Percentiles rank a stretch among this genome's conserved stretches.
Conservation (phyloP, 2,888 invertebrate species). For the Cristatella mucedo region DNA sequence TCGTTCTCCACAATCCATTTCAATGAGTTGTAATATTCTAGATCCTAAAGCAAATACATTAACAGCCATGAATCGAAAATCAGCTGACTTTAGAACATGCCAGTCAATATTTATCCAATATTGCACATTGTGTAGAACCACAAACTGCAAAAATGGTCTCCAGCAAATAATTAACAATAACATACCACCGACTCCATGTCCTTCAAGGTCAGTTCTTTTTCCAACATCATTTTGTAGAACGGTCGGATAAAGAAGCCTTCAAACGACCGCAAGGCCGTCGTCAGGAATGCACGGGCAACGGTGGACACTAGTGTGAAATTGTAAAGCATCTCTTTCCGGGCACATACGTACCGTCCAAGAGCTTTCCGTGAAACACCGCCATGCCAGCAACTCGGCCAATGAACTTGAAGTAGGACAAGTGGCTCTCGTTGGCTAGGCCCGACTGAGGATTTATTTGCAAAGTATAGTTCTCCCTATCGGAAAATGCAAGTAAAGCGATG, state of each 20-base stretch:
- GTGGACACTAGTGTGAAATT: no score
- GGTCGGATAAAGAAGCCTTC: slow-evolving; percentile 95
- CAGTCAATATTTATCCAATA: no score
- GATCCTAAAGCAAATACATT: slow-evolving; percentile 48
- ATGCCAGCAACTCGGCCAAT: slow-evolving; percentile 94
- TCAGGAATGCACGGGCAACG: no score
- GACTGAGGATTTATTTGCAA: slow-evolving; percentile 96
- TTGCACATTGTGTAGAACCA: no score
- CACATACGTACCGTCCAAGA: slow-evolving; percentile 77
- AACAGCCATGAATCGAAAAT: slow-evolving; percentile 6
- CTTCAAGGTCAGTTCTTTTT: slow-evolving; percentile 74
- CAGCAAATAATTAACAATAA: slow-evolving; percentile 11
- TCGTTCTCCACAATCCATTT: slow-evolving; percentile 91
- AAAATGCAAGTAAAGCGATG: slow-evolving; percentile 16
- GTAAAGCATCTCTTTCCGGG: no score
- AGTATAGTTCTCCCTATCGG: slow-evolving; percentile 87
- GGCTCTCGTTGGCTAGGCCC: slow-evolving; percentile 91
- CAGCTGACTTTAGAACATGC: no score
- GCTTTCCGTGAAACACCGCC: slow-evolving; percentile 96
- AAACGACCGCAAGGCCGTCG: no score
- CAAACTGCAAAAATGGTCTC: no score
- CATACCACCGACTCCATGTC: slow-evolving; percentile 87
- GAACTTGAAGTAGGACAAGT: slow-evolving; percentile 92
- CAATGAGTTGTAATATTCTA: slow-evolving; percentile 93
- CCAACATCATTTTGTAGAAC: slow-evolving; percentile 99